Conservation (phyloP, 2,888 invertebrate genomes). For the Drosophila neotestacea region DNA sequence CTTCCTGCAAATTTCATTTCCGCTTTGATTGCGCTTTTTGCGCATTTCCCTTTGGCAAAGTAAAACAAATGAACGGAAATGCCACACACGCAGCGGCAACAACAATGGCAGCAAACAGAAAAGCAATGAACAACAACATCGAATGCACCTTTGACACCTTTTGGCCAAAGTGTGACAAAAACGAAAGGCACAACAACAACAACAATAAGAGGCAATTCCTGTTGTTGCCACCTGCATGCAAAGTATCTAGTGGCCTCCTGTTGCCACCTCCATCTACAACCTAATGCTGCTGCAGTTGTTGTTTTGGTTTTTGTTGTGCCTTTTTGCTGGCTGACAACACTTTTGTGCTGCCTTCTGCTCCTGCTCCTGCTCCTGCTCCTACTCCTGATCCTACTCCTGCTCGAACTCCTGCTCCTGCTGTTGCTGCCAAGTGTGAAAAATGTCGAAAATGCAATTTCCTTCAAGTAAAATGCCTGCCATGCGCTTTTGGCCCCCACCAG, state of each 20-base stretch:
- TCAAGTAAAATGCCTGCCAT: slow-evolving; percentile 82
- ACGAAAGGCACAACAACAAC: slow-evolving; percentile 36
- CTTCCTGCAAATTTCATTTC: slow-evolving; percentile 81
- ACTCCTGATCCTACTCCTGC: neutral
- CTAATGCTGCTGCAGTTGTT: slow-evolving; percentile 49
- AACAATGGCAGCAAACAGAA: slow-evolving; percentile 43
- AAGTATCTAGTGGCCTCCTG: slow-evolving; percentile 61
- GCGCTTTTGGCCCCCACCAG: slow-evolving; percentile 68
- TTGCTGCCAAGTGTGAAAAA: slow-evolving; percentile 78
- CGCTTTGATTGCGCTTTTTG: slow-evolving; percentile 81
- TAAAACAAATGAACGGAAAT: slow-evolving; percentile 81
- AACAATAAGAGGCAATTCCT: slow-evolving; percentile 17
- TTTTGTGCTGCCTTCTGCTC: slow-evolving; percentile 28
- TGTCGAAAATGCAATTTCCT: slow-evolving; percentile 82
- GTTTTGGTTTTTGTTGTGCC: slow-evolving; percentile 70
- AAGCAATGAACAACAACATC: slow-evolving; percentile 33
- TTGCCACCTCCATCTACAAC: neutral
- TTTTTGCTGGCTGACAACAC: slow-evolving; percentile 61
- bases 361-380: neutral
- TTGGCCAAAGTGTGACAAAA: slow-evolving; percentile 75
- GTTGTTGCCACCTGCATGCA: slow-evolving; percentile 67
- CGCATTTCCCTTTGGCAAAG: slow-evolving; percentile 72
- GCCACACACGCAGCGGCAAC: slow-evolving; percentile 72
- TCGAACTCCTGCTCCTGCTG: slow-evolving; percentile 14
- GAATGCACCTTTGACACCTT: slow-evolving; percentile 79